Conservation (phyloP, 2,888 invertebrate species). For the Sesia apiformis region DNA sequence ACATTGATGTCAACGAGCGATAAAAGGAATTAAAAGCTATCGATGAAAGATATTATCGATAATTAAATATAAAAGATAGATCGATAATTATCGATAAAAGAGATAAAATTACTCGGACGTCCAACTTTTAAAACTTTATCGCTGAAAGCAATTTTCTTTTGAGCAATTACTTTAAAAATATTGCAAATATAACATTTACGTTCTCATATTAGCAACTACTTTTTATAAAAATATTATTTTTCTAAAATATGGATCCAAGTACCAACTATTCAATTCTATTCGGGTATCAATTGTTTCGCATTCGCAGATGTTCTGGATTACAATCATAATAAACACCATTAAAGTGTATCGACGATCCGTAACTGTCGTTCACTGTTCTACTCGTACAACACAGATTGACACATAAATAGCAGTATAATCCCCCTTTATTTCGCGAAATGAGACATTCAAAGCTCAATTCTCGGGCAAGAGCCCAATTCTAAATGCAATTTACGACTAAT, state of each 20-base stretch:
- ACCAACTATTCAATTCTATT: too few species aligned
- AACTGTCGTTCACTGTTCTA: constrained; percentile 19
- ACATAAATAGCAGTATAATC: constrained; percentile 48
- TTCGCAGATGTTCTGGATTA: too few species aligned
- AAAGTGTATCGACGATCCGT: constrained; percentile 14
- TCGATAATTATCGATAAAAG: too few species aligned
- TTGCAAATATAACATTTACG: neutral
- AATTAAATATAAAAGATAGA: too few species aligned
- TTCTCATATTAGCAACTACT: neutral
- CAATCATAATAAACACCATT: neutral
- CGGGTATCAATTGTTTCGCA: too few species aligned
- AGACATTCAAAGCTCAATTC: constrained; percentile 65
- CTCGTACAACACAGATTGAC: constrained; percentile 46
- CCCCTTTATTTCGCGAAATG: constrained; percentile 57
- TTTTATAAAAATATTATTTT: neutral
- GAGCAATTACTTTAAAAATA: neutral
- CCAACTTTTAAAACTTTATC: too few species aligned
- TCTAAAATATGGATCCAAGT: too few species aligned
- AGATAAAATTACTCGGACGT: too few species aligned
- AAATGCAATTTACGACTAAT: constrained; percentile 67
- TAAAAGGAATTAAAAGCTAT: too few species aligned
- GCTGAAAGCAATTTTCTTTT: too few species aligned
- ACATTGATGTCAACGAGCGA: too few species aligned
- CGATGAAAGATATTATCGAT: too few species aligned
- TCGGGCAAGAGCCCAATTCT: constrained; percentile 57